These are phyloP conservation scores for Ooceraea biroi DNA, from an alignment of 1,140 invertebrate genomes.

Conservation along the genomic window DNA sequence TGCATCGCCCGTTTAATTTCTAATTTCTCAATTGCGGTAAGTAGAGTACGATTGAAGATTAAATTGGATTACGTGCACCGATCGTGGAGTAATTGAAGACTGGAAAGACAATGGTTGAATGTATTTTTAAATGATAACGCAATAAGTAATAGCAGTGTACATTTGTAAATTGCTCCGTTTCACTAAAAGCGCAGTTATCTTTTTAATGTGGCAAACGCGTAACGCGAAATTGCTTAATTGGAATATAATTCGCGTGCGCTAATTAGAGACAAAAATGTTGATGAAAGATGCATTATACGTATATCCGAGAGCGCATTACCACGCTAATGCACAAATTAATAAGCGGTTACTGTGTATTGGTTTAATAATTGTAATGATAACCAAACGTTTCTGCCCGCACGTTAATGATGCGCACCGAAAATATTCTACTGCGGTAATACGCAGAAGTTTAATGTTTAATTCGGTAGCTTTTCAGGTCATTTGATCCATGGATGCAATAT, in stretches of 20 bases:
- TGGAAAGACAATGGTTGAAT: not conserved
- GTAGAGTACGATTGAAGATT: conserved; percentile 16
- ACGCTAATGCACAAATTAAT: conserved; percentile 54
- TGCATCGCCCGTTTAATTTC: conserved; percentile 16
- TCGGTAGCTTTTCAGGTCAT: conserved; percentile 33
- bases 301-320: conserved; percentile 38
- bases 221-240: conserved; percentile 29
- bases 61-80: conserved; percentile 30
- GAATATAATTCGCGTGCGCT: conserved; percentile 33
- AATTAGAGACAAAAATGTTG: conserved; percentile 59
- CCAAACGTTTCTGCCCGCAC: not conserved
- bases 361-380: conserved; percentile 53
- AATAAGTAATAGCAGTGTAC: not conserved
- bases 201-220: not conserved
- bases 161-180: conserved; percentile 27
- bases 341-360: conserved; percentile 17
- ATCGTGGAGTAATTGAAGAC: conserved; percentile 1
- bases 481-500: conserved; percentile 1
- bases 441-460: conserved; percentile 53
- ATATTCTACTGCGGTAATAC: conserved; percentile 11
- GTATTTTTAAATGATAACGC: conserved; percentile 30
- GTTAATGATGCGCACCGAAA: conserved; percentile 44
- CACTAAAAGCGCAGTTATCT: conserved; percentile 17
- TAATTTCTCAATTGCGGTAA: conserved; percentile 40
- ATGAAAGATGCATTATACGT: conserved; percentile 51